phyloP scores from a whole-genome alignment of 2,888 invertebrate genomes.

The Atrina japonica region DNA sequence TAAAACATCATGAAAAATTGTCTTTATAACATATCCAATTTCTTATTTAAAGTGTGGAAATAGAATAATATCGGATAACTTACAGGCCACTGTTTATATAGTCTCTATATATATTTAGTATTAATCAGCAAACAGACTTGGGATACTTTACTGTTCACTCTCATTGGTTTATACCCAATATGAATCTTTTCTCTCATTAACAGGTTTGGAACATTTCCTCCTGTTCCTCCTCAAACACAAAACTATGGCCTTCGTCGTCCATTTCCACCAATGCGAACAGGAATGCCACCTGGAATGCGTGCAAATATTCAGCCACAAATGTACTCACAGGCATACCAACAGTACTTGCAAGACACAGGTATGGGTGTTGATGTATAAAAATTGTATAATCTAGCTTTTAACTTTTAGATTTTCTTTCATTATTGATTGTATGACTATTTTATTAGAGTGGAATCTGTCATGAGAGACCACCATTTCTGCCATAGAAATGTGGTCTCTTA shows the following conservation, averaged over 20 bases:
- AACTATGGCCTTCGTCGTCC: constrained; percentile 23
- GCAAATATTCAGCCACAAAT: constrained; percentile 27
- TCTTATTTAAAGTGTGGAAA: no score
- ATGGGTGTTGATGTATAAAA: no score
- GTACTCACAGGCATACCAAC: constrained; percentile 29
- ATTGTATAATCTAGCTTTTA: neutral
- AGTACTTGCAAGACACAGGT: constrained; percentile 26
- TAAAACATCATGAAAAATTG: neutral
- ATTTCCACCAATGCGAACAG: constrained; percentile 39
- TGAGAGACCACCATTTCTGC: no score
- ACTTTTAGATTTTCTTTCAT: neutral
- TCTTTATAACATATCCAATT: neutral
- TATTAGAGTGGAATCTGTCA: no score
- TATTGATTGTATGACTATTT: no score
- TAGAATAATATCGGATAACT: no score
- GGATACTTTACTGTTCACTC: constrained; percentile 8
- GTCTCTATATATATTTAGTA: no score
- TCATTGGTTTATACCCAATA: no score
- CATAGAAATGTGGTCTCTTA: no score
- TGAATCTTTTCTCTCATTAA: neutral
- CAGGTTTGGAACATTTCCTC: constrained; percentile 41
- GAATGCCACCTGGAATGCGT: constrained; percentile 36
- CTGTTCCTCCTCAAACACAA: constrained; percentile 28
- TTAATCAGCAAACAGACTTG: no score
- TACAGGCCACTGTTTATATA: no score